phyloP scores from a whole-genome alignment of 2,113 vertebrate genomes.

The Martes martes region DNA sequence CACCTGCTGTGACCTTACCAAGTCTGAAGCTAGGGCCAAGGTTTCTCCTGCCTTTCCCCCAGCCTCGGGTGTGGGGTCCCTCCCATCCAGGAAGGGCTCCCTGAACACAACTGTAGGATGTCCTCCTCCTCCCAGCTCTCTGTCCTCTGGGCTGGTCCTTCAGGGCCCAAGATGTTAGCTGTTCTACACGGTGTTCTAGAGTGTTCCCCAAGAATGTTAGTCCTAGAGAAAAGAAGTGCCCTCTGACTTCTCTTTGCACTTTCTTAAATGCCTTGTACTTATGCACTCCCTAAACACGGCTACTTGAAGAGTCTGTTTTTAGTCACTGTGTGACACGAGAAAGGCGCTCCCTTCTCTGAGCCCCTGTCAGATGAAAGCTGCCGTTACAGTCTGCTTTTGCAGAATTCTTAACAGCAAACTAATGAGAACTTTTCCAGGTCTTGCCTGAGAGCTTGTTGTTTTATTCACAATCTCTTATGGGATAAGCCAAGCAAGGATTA shows the following conservation, averaged over 20 bases:
- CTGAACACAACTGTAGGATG: too few relatives aligned
- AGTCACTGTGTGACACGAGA: neutral
- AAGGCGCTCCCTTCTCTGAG: neutral
- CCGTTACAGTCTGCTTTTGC: neutral
- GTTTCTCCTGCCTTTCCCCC: neutral
- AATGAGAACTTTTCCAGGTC: neutral
- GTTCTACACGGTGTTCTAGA: neutral
- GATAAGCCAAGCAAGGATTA: neutral
- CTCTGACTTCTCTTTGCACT: neutral
- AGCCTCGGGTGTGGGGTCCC: neutral
- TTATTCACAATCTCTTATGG: neutral
- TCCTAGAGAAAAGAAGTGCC: neutral
- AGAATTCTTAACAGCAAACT: neutral
- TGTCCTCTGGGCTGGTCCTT: neutral
- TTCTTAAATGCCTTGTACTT: neutral
- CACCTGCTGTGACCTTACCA: neutral
- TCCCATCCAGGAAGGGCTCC: too few relatives aligned
- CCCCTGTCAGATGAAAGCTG: neutral
- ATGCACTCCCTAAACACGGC: neutral
- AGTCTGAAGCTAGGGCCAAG: neutral
- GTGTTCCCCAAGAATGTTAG: neutral
- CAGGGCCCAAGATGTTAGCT: neutral
- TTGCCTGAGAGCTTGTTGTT: neutral
- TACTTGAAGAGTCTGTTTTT: neutral
- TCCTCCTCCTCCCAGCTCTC: fast-evolving